These are phyloP conservation scores for Callyntrura guangdongensis DNA, from an alignment of 2,888 invertebrate genomes.

Conservation along the genomic window DNA sequence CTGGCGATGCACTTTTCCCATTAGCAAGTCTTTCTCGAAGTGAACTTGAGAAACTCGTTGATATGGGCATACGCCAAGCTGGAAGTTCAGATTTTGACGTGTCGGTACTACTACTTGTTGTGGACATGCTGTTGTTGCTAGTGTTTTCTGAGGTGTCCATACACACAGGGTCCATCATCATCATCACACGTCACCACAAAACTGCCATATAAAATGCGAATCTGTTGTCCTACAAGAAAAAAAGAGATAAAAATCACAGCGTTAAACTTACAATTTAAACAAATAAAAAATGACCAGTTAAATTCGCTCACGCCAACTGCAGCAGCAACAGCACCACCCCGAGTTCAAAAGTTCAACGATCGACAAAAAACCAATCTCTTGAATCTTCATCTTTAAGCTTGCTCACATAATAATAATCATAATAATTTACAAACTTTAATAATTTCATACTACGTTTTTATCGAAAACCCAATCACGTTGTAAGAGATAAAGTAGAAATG, in stretches of 20 bases:
- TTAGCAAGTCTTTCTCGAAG: conserved; percentile 60
- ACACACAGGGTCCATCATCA: conserved; percentile 76
- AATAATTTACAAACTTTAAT: neutral
- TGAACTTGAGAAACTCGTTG: conserved; percentile 75
- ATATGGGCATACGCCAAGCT: conserved; percentile 83
- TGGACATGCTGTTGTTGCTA: conserved; percentile 40
- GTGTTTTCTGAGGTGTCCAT: conserved; percentile 75
- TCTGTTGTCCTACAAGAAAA: conserved; percentile 4
- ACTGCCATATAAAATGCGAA: conserved; percentile 17
- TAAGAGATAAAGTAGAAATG: neutral
- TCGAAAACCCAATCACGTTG: conserved; percentile 43
- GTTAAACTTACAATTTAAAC: neutral
- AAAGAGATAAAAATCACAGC: conserved; percentile 38
- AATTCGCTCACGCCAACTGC: neutral
- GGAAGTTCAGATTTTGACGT: conserved; percentile 76
- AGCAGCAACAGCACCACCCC: neutral
- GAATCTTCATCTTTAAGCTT: conserved; percentile 6
- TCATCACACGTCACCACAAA: conserved; percentile 46
- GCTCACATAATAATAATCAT: neutral
- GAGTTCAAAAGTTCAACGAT: conserved; percentile 64
- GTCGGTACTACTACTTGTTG: neutral
- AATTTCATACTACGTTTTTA: conserved; percentile 39
- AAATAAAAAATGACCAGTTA: conserved; percentile 23
- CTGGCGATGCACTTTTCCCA: conserved; percentile 31
- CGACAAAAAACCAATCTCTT: conserved; percentile 53